A percentile compares a stretch with the other conserved stretches of the same genome.
Evolutionary conservation across 2,113 vertebrate species (phyloP).

Genomic region (Zonotrichia leucophrys): DNA sequence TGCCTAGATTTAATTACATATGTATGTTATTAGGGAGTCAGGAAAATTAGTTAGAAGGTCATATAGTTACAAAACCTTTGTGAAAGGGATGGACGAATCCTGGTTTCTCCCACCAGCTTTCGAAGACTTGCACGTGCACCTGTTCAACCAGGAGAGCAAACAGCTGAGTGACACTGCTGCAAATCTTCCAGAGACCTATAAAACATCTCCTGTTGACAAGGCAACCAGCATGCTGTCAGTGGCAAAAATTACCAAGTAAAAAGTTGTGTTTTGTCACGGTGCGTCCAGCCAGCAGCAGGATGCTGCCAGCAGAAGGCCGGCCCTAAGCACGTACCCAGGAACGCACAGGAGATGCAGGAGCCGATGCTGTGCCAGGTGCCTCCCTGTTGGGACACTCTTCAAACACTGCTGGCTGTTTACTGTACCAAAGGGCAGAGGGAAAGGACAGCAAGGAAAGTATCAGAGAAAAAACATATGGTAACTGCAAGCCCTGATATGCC

Average conservation of each 20-base stretch:
- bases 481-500: background rate
- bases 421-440: background rate
- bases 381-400: background rate
- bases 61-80: background rate
- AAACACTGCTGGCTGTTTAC: background rate
- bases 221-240: accelerated
- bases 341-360: accelerated
- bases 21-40: background rate
- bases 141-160: background rate
- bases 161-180: background rate
- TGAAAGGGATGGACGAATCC: background rate
- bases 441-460: background rate
- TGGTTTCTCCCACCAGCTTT: background rate
- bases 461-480: background rate
- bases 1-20: background rate
- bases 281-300: background rate
- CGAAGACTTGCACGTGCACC: accelerated
- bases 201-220: background rate
- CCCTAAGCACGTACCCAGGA: background rate
- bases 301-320: accelerated
- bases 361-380: background rate
- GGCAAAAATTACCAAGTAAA: background rate
- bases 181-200: background rate
- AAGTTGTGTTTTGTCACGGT: background rate
- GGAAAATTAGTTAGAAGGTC: background rate